Percentiles rank a stretch among this genome's conserved stretches.
Conservation (phyloP, 2,113 vertebrate species). For the Gadus chalcogrammus region DNA sequence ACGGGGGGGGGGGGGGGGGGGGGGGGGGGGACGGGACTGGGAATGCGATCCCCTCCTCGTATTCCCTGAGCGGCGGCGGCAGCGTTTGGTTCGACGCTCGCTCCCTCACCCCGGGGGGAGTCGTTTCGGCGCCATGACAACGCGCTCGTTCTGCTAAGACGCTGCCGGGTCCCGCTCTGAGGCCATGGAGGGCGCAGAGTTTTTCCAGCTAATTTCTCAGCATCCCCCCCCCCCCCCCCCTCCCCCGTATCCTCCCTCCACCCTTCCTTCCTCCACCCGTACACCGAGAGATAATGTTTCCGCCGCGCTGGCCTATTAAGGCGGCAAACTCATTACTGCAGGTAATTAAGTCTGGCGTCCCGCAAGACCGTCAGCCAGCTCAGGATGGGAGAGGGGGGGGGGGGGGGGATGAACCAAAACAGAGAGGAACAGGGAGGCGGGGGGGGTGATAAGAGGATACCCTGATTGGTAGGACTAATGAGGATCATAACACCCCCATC, state of each 20-base stretch:
- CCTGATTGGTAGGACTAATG: slow-evolving; percentile 35
- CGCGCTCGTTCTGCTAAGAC: no score
- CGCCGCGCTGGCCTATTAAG: slow-evolving; percentile 51
- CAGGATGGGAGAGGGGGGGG: slow-evolving; percentile 17
- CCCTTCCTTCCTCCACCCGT: not conserved
- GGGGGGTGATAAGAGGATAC: slow-evolving; percentile 32
- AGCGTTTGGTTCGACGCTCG: no score
- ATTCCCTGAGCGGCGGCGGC: no score
- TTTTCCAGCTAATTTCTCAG: no score
- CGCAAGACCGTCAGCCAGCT: slow-evolving; percentile 38
- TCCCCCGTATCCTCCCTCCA: no score
- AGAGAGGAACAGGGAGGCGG: slow-evolving; percentile 48
- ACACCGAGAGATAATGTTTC: slow-evolving; percentile 22
- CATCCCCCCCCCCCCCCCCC: no score
- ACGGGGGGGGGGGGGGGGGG: no score
- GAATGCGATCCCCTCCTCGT: no score
- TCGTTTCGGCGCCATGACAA: no score
- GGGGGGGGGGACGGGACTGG: no score
- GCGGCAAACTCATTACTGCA: slow-evolving; percentile 62
- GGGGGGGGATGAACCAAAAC: slow-evolving; percentile 42
- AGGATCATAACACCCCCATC: slow-evolving; percentile 52
- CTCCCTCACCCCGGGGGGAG: no score
- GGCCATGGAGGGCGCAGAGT: not conserved
- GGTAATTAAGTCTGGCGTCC: slow-evolving; percentile 64
- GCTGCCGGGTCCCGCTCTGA: slow-evolving; percentile 40